A percentile compares a stretch with the other conserved stretches of the same genome.
These are phyloP conservation scores for Enteromius argenteus DNA, from an alignment of 2,797 vertebrate species.

Conservation along the genomic window DNA sequence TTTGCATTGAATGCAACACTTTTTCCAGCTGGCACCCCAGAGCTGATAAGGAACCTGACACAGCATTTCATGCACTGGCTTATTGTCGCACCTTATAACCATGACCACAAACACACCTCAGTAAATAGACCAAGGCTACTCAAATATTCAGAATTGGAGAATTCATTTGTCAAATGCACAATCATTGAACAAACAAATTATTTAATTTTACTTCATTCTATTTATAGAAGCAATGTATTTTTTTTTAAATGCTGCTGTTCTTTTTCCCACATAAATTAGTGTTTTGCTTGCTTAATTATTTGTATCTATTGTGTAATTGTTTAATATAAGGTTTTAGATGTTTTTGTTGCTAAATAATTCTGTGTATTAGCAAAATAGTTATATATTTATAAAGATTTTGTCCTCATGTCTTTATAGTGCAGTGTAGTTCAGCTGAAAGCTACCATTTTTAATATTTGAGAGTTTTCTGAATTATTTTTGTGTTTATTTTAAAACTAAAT, in stretches of 20 bases:
- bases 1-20: constrained; percentile 1
- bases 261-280: not conserved
- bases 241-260: not conserved
- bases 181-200: not conserved
- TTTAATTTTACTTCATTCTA: not conserved
- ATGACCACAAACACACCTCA: not conserved
- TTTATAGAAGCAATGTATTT: not conserved
- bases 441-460: not conserved
- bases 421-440: not conserved
- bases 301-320: not conserved
- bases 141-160: not conserved
- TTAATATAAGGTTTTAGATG: not conserved
- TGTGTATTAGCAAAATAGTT: not conserved
- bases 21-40: not conserved
- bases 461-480: not conserved
- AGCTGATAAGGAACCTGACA: constrained; percentile 25
- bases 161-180: not conserved
- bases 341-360: not conserved
- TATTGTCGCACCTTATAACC: not conserved
- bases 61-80: not conserved
- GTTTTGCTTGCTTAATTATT: not conserved
- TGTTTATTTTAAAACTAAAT: not conserved
- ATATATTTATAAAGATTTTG: not conserved
- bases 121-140: constrained; percentile 5
- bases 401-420: not conserved